phyloP scores from a whole-genome alignment of 2,113 vertebrate genomes.

The Australoheros scitulus region DNA sequence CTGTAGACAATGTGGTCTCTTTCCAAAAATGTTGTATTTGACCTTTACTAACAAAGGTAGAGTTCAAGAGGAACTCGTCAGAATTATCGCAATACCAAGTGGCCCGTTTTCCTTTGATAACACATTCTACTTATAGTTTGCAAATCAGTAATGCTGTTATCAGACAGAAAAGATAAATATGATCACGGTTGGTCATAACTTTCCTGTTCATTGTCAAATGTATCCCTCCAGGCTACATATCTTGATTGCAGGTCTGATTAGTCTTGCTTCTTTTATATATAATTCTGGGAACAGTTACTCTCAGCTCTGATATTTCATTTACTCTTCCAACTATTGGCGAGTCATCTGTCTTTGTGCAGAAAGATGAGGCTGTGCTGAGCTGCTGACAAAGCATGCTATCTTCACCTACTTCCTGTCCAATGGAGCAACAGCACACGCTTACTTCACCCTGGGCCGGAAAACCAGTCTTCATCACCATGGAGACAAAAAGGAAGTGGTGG shows the following conservation, averaged over 20 bases:
- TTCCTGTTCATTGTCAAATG: constrained; percentile 18
- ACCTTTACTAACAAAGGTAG: not conserved
- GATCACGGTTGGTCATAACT: not conserved
- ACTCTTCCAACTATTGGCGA: not conserved
- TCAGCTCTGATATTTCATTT: not conserved
- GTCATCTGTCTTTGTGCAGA: constrained; percentile 41
- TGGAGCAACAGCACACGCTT: constrained; percentile 62
- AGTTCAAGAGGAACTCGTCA: not conserved
- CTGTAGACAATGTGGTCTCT: not conserved
- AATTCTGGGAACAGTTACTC: not conserved
- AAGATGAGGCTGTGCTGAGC: constrained; percentile 44
- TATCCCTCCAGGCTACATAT: not conserved
- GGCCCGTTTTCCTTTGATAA: not conserved
- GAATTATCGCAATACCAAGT: not conserved
- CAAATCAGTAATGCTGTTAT: not conserved
- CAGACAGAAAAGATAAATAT: constrained; percentile 2
- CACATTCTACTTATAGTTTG: not conserved
- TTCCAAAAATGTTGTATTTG: not conserved
- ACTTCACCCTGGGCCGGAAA: constrained; percentile 73
- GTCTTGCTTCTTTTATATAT: not conserved
- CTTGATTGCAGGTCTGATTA: not conserved
- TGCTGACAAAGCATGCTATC: constrained; percentile 71
- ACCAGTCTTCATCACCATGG: constrained; percentile 75
- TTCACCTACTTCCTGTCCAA: constrained; percentile 75
- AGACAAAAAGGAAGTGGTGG: constrained; percentile 81